Evolutionary conservation across 2,113 vertebrate species (phyloP), one percentile per base, ranked within the genome.

Genomic region (Tauraco erythrolophus): DNA sequence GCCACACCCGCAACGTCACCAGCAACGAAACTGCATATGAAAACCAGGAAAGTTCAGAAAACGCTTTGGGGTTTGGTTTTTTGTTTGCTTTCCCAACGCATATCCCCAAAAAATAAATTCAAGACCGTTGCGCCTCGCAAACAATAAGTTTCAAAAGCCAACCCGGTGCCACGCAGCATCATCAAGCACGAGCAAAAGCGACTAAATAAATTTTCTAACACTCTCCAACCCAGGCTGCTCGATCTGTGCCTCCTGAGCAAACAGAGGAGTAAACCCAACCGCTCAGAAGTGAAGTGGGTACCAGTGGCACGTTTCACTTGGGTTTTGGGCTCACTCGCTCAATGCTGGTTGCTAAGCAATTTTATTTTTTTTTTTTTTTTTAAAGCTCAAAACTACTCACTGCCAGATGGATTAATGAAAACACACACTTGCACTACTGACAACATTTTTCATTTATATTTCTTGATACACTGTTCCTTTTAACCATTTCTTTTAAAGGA

Each of bases 321-420:
- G 53, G 46, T 94, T 95, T 93, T 86, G 70, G 78, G 78, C 78
- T 95, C 80, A 50, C 76, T 96, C 75, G 70, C 68, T 93, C 75
- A 43, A 94, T 84, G 83, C 19, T 61, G 84, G 96, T 97, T 98
- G 96, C 96, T 97, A 97, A 97, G 95, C 95, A 83, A 94, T 95
- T 90, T 62, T 80, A 18, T 10, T 31, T 33, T 56, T 33, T 56
- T 31, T 51, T 6, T 9, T 66, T 74, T 86, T 72, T 68, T 64
- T 60, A 25, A 77, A 94, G 81, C 57, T 64, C 76, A 65, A 85
- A 92, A 91, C 94, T 96, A 97, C 90, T 96, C 92, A 61, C 75
- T 95, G 85, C 48, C 94, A 97, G 92, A 93, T 81, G 88, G 83
- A 91, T 95, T 97, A 96, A 97, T 94, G 92, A 96, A 97, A 97